These are phyloP conservation scores for Cheilosia scutellata DNA, from an alignment of 2,888 invertebrate genomes.

Conservation along the genomic window DNA sequence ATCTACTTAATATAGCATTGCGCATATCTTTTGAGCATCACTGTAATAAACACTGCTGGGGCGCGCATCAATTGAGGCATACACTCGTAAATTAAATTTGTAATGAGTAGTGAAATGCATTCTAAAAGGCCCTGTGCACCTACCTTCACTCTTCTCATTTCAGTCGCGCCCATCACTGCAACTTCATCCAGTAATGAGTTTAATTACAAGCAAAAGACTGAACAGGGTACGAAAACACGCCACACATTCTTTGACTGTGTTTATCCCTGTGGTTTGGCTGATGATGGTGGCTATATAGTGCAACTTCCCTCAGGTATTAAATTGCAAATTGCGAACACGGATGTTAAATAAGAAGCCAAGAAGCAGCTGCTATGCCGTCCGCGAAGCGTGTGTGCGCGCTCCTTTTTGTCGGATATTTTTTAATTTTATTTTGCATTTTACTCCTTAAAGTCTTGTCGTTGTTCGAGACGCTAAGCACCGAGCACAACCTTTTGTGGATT, in stretches of 20 bases:
- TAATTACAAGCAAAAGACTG: constrained; percentile 72
- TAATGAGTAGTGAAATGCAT: constrained; percentile 75
- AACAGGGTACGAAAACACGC: constrained; percentile 70
- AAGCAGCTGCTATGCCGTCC: constrained; percentile 55
- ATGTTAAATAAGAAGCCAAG: constrained; percentile 27
- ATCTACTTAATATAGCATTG: no score
- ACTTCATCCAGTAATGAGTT: constrained; percentile 74
- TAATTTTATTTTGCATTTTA: constrained; percentile 49
- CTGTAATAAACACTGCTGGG: constrained; percentile 30
- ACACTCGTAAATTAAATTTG: constrained; percentile 74
- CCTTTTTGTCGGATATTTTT: constrained; percentile 30
- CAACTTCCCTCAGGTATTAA: constrained; percentile 64
- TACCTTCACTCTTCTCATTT: background rate
- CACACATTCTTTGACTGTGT: constrained; percentile 57
- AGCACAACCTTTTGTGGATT: constrained; percentile 69
- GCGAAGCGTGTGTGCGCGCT: constrained; percentile 31
- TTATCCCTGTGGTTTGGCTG: constrained; percentile 51
- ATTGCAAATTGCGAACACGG: constrained; percentile 70
- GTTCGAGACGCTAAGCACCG: constrained; percentile 16
- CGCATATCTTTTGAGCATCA: constrained; percentile 15
- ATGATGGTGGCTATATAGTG: constrained; percentile 1
- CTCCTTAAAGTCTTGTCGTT: background rate
- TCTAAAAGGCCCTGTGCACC: constrained; percentile 42
- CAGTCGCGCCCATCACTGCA: constrained; percentile 56
- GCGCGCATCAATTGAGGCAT: constrained; percentile 68